These are phyloP conservation scores for Phaetusa simplex DNA, from an alignment of 2,113 vertebrate species.

Conservation along the genomic window DNA sequence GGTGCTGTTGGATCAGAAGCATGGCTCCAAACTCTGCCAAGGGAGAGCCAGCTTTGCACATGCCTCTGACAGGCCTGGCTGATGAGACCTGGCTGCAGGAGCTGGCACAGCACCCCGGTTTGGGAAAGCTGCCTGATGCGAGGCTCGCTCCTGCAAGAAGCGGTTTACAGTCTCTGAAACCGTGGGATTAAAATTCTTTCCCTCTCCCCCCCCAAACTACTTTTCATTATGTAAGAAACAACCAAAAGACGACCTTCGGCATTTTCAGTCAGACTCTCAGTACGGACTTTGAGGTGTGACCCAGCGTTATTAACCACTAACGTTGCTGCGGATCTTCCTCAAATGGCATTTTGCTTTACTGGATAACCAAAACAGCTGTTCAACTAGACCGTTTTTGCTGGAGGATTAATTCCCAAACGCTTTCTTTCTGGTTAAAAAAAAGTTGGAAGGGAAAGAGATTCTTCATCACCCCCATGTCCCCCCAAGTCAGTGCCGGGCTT, in stretches of 20 bases:
- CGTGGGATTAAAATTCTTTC: conserved; percentile 39
- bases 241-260: neutral
- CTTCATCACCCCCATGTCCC: neutral
- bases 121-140: neutral
- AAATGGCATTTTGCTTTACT: neutral
- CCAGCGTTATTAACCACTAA: neutral
- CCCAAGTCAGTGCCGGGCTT: neutral
- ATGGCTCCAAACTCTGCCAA: neutral
- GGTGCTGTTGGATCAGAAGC: neutral
- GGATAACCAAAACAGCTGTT: neutral
- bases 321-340: neutral
- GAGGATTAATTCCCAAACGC: neutral
- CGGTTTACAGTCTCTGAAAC: neutral
- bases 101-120: neutral
- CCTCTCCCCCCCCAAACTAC: neutral
- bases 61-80: neutral
- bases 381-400: neutral
- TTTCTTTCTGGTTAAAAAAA: neutral
- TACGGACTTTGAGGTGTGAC: neutral
- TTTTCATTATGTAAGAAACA: conserved; percentile 11
- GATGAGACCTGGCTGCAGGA: conserved; percentile 15
- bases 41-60: neutral
- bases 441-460: neutral
- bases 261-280: neutral
- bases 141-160: conserved; percentile 6